Percentiles rank a stretch among this genome's conserved stretches.
Evolutionary conservation across 2,113 vertebrate species (phyloP).

Genomic region (Ammodramus savannarum): DNA sequence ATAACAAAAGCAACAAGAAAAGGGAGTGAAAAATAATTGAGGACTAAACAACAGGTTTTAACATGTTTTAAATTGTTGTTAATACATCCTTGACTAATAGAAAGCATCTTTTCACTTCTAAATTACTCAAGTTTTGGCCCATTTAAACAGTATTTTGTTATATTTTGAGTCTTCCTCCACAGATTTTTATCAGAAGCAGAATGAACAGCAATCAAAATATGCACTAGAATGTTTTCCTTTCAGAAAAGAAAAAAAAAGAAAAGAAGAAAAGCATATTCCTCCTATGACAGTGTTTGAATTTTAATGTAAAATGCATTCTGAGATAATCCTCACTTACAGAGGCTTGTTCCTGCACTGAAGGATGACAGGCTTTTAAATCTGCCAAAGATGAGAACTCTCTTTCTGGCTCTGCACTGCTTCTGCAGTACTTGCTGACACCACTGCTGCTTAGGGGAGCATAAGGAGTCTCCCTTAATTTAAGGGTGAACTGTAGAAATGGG

Average conservation of each 20-base stretch:
- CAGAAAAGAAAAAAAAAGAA: background rate
- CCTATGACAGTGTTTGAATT: conserved; percentile 8
- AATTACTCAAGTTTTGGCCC: background rate
- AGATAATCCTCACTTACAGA: conserved; percentile 20
- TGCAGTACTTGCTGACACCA: conserved; percentile 25
- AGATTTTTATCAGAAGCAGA: background rate
- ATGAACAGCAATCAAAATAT: background rate
- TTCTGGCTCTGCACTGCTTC: background rate
- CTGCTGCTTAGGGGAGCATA: conserved; percentile 17
- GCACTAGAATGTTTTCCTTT: background rate
- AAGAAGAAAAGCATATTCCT: background rate
- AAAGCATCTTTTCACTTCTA: background rate
- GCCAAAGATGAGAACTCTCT: conserved; percentile 19
- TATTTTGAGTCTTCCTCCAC: background rate
- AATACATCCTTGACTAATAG: background rate
- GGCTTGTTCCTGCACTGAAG: background rate
- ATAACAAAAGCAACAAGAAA: background rate
- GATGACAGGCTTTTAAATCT: conserved; percentile 31
- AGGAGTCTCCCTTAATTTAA: conserved; percentile 40
- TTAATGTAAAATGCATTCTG: conserved; percentile 39
- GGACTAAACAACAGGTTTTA: background rate
- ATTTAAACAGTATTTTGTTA: background rate
- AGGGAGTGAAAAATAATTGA: background rate
- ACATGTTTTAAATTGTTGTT: background rate
- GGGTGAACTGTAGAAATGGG: conserved; percentile 12